Evolutionary conservation across 2,113 vertebrate genomes (phyloP).

Genomic region (Acrocephalus arundinaceus): DNA sequence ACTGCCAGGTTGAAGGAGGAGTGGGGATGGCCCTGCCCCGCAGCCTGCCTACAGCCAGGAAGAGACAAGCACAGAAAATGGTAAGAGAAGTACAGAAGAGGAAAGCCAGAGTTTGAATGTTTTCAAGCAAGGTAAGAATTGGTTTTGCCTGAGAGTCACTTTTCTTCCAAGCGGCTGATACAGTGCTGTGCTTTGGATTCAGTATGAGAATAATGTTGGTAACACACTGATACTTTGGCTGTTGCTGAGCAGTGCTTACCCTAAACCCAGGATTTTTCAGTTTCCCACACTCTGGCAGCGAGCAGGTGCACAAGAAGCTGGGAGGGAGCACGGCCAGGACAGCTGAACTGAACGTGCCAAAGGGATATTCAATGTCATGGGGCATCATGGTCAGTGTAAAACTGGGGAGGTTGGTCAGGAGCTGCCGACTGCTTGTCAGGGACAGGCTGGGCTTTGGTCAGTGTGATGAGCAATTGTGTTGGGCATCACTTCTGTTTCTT

Average conservation of each 20-base stretch:
- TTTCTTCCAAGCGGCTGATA: not conserved
- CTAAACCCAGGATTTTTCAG: not conserved
- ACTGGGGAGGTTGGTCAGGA: not conserved
- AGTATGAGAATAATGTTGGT: not conserved
- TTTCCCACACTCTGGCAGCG: rapidly evolving
- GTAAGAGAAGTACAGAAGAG: not conserved
- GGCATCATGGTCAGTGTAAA: not conserved
- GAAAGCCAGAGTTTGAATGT: not conserved
- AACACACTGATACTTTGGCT: not conserved
- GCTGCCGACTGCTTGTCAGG: rapidly evolving
- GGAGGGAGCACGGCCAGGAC: not conserved
- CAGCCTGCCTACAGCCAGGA: slow-evolving; percentile 36
- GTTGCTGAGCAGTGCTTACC: not conserved
- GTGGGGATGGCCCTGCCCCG: slow-evolving; percentile 21
- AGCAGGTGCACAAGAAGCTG: not conserved
- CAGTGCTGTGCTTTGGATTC: not conserved
- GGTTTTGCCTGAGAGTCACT: not conserved
- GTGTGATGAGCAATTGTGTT: rapidly evolving
- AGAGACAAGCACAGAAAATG: not conserved
- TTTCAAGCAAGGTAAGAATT: not conserved
- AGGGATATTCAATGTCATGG: not conserved
- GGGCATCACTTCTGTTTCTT: not conserved
- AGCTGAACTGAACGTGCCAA: rapidly evolving
- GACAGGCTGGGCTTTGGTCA: not conserved
- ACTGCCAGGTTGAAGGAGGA: slow-evolving; percentile 59